A percentile compares a stretch with the other conserved stretches of the same genome.
phyloP scores from a whole-genome alignment of 2,113 vertebrate species.

The Hippocampus abdominalis region DNA sequence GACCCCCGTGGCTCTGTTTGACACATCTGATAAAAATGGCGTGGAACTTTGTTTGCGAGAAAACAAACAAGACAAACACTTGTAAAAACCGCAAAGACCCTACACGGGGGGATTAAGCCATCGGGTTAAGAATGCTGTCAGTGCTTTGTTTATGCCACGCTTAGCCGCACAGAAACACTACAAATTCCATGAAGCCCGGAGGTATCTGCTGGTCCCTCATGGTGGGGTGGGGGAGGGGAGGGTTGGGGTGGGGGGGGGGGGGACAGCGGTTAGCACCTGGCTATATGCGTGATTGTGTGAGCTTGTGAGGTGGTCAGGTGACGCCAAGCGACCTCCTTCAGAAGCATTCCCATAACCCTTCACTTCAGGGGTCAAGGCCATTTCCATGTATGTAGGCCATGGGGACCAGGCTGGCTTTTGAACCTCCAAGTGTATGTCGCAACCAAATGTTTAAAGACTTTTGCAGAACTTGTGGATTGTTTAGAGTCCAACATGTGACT shows the following conservation, averaged over 20 bases:
- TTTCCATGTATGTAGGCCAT: background rate
- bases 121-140: conserved; percentile 54
- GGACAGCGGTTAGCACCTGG: conserved; percentile 20
- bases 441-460: background rate
- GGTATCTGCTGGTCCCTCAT: conserved; percentile 25
- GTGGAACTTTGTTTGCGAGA: conserved; percentile 43
- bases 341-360: conserved; percentile 1
- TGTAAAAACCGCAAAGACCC: conserved; percentile 37
- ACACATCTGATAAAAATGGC: conserved; percentile 47
- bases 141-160: conserved; percentile 63
- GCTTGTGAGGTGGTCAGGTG: conserved; percentile 2
- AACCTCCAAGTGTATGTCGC: background rate
- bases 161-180: conserved; percentile 61
- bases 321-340: background rate
- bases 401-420: background rate
- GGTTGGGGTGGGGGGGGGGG: too few species aligned
- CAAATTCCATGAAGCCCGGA: conserved; percentile 52
- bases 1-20: conserved; percentile 35
- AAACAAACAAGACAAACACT: conserved; percentile 27
- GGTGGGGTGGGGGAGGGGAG: background rate
- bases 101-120: conserved; percentile 40
- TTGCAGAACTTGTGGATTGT: background rate
- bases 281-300: background rate
- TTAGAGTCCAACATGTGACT: background rate
- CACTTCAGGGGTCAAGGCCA: background rate